Evolutionary conservation across 1,140 invertebrate species (phyloP), one percentile per base, ranked within the genome.

Genomic region (Cryptotermes secundus): DNA sequence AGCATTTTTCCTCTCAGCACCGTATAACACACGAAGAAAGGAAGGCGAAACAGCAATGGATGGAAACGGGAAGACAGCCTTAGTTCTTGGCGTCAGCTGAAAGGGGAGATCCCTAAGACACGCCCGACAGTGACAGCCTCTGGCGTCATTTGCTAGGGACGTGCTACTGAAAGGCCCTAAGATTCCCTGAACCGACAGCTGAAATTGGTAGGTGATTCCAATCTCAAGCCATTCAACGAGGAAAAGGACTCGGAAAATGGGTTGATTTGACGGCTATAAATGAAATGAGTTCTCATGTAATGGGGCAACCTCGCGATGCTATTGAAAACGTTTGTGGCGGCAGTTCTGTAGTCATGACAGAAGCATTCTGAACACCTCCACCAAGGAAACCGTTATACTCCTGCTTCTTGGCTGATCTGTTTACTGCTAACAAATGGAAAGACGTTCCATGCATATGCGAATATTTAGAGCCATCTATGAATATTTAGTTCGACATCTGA

Each of bases 181-280:
- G 59, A 34, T 79, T 31, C 42, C 38, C 72, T 14, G 72, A 34
- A 84, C 35, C 84, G 42, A 31, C 84, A 83, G 82, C 65, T 38
- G 82, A 85, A 85, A 85, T 85, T 85, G 85, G 85, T 85, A 83
- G 82, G 83, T 85, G 85, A 85, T 85, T 85, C 85, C 85, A 85
- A 85, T 85, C 85, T 85, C 83, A 80, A 83, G 65, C 82, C 72
- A 84, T 85, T 85, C 85, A 83, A 38, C 31, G 83, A 80, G 80
- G 38, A 85, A 85, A 85, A 80, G 72, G 82, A 83, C 80, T 42
- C 49, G 79, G 72, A 84, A 85, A 85, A 85, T 82, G 83, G 85
- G 85, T 85, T 85, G 85, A 85, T 85, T 82, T 85, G 85, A 85
- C 85, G 85, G 65, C 85, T 85, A 85, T 85, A 82, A 83, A 82